Evolutionary conservation across 35 echinoderm and acorn worm species (phyloP).

Genomic region (Ptychodera flava): DNA sequence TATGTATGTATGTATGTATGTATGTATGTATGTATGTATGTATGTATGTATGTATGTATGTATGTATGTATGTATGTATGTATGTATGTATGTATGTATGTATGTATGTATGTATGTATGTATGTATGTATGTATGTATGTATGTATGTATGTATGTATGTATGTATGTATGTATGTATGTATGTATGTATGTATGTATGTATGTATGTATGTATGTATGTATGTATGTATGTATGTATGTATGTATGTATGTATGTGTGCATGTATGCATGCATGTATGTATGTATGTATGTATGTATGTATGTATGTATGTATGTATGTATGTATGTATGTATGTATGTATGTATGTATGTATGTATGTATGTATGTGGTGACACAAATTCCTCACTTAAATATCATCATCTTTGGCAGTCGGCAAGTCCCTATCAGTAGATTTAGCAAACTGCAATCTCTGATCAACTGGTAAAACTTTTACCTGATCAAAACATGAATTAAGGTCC

Average conservation of each 20-base stretch:
- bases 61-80: neutral
- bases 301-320: neutral
- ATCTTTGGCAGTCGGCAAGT: no score
- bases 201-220: constrained; percentile 2
- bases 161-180: neutral
- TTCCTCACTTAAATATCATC: no score
- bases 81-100: neutral
- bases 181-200: constrained; percentile 2
- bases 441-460: no score
- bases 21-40: neutral
- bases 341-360: constrained; percentile 2
- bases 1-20: neutral
- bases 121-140: neutral
- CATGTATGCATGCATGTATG: neutral
- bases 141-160: neutral
- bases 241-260: neutral
- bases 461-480: no score
- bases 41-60: neutral
- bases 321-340: constrained; percentile 2
- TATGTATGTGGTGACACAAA: neutral
- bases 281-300: constrained; percentile 1
- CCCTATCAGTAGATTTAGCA: no score
- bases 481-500: no score
- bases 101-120: neutral
- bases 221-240: neutral